Conservation (phyloP, 1,140 invertebrate species). For the Leptonema lineaticorne region DNA sequence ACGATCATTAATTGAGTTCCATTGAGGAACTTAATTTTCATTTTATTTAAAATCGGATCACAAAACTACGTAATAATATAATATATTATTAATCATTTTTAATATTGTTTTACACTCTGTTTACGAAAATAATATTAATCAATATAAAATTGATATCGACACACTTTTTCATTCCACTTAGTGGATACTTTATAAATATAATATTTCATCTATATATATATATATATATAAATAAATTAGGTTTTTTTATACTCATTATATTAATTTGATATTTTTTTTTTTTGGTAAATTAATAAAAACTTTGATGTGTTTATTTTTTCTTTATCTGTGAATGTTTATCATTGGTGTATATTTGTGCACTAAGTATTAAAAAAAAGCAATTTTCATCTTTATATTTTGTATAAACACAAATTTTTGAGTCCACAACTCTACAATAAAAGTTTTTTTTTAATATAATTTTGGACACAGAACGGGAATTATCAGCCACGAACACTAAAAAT, state of each 20-base stretch:
- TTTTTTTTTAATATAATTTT: constrained; percentile 23
- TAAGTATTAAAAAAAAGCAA: constrained; percentile 37
- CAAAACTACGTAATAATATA: constrained; percentile 20
- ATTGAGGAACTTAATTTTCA: constrained; percentile 16
- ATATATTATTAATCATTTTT: constrained; percentile 14
- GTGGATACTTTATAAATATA: constrained; percentile 38
- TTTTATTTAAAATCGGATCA: constrained; percentile 25
- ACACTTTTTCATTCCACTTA: constrained; percentile 37
- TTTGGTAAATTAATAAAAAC: not conserved
- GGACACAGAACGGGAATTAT: constrained; percentile 21
- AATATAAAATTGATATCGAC: constrained; percentile 32
- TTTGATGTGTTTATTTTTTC: constrained; percentile 13
- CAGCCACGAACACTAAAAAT: constrained; percentile 41
- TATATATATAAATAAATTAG: constrained; percentile 23
- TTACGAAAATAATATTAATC: constrained; percentile 31
- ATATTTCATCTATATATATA: not conserved
- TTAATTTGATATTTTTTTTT: constrained; percentile 11
- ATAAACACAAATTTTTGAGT: constrained; percentile 17
- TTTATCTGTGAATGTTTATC: not conserved
- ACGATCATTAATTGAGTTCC: not conserved
- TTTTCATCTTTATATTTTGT: constrained; percentile 22
- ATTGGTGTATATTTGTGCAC: constrained; percentile 30
- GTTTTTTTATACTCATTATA: no score
- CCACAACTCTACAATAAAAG: constrained; percentile 19
- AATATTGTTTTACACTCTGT: constrained; percentile 19